Evolutionary conservation across 2,113 vertebrate genomes (phyloP), one percentile per base, ranked within the genome.

Genomic region (Mugil cephalus): DNA sequence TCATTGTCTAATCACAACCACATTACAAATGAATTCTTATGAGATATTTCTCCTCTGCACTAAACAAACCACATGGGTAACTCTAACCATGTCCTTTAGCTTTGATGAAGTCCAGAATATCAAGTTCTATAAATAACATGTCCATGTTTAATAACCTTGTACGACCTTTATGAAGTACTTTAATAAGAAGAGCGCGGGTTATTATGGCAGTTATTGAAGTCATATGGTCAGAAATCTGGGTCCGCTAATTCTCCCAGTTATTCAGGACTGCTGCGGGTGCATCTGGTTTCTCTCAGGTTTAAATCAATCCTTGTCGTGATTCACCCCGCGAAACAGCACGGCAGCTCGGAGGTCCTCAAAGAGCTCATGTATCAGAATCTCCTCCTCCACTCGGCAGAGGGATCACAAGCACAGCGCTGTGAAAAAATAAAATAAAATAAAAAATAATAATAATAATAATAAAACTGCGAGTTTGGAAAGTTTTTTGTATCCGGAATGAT

Each of bases 211-310:
- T 84, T 86, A 89, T 86, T 85, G 52, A 81, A 87, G 79, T 68
- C 69, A 50, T 55, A 84, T 86, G 87, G 66, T 30, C 70, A 50
- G 63, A 66, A 79, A 71, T 38, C 58, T 70, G 35, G 56, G 74
- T 46, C 42, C 1, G 40, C 66, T 84, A 87, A 84, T 77, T 69
- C 73, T 53, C 58, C 39, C 63, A 55, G 82, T 86, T 88, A 74
- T 77, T 85, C 71, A 68, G 66, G 77, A 83, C 84, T 66, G 76
- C 80, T 86, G 76, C 45, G 80, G 76, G 45, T 60, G 79, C 88
- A 87, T 91, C 89, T 92, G 91, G 82, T 85, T 89, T 80, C 75
- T 77, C 13, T 90, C 89, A 85, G 70, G 19, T 79, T 81, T 74
- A 69, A 83, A 90, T 89, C 78, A 72, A 58, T 84, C 64, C 35